These are phyloP conservation scores for Epinotia brunnichana DNA, from an alignment of 2,888 invertebrate genomes.

Conservation along the genomic window DNA sequence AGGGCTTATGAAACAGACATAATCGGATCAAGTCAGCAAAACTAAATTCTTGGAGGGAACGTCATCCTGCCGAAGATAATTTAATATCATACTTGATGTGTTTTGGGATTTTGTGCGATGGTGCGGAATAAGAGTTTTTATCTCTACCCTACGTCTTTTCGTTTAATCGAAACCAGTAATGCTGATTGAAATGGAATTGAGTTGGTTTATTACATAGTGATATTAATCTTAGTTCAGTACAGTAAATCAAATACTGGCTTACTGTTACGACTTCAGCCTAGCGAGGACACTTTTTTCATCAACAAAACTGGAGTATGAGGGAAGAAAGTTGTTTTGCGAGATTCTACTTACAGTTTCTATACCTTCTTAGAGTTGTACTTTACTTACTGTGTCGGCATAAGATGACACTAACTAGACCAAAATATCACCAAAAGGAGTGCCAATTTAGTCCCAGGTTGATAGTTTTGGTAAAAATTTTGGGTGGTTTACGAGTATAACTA, in stretches of 20 bases:
- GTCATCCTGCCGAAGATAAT: conserved; percentile 41
- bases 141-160: conserved; percentile 25
- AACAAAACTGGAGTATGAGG: not conserved
- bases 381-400: too few species aligned
- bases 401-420: too few species aligned
- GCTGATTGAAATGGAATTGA: conserved; percentile 17
- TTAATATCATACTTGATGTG: conserved; percentile 44
- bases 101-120: conserved; percentile 42
- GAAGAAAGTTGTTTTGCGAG: not conserved
- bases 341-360: not conserved
- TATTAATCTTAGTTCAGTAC: not conserved
- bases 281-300: not conserved
- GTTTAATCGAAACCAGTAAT: conserved; percentile 34
- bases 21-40: conserved; percentile 43
- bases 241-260: not conserved
- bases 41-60: conserved; percentile 40
- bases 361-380: not conserved
- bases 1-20: conserved; percentile 34
- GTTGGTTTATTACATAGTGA: not conserved
- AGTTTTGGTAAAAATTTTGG: too few species aligned
- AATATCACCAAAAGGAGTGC: too few species aligned
- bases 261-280: not conserved
- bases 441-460: too few species aligned
- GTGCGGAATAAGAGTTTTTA: conserved; percentile 41
- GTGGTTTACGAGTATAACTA: too few species aligned